Evolutionary conservation across 2,797 vertebrate species (phyloP).

Genomic region (Psittacula derbiana): DNA sequence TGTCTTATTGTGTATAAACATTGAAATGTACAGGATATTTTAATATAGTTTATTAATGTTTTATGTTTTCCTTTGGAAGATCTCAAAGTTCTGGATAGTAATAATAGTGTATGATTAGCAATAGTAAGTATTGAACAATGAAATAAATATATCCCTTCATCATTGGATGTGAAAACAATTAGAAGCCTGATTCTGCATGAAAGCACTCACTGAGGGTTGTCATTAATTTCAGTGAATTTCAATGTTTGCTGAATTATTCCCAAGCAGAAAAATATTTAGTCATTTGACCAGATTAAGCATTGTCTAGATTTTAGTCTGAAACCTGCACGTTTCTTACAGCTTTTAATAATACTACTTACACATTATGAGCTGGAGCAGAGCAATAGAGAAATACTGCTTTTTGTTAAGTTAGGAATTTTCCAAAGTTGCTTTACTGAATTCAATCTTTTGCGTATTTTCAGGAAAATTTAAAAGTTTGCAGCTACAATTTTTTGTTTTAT

Average conservation of each 20-base stretch:
- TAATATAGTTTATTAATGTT: background rate
- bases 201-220: background rate
- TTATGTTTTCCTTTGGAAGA: background rate
- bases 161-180: background rate
- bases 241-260: background rate
- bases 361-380: background rate
- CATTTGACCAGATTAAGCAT: background rate
- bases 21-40: background rate
- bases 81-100: background rate
- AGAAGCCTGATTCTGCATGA: background rate
- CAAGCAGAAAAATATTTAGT: background rate
- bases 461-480: background rate
- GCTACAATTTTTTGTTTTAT: background rate
- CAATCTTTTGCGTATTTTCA: background rate
- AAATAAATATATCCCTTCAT: background rate
- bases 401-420: background rate
- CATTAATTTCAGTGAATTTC: background rate
- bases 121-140: background rate
- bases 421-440: background rate
- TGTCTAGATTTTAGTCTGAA: background rate
- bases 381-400: background rate
- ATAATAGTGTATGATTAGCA: background rate
- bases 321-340: fast-evolving
- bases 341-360: background rate
- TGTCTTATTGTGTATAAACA: background rate